Evolutionary conservation across 2,797 vertebrate species (phyloP).

Genomic region (Myiotriccus ornatus): DNA sequence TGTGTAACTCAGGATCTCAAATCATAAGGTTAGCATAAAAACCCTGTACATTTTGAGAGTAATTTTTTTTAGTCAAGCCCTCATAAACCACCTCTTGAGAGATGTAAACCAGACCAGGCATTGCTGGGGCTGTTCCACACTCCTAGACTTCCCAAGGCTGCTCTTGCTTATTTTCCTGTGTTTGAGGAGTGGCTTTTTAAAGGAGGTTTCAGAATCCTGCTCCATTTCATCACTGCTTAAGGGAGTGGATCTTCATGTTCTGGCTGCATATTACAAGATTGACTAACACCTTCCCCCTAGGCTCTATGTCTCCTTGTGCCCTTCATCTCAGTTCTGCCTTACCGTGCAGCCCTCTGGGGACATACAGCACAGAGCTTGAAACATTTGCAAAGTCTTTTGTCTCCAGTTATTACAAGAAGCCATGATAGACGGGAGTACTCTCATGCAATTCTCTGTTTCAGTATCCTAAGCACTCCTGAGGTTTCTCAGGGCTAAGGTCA

Average conservation of each 20-base stretch:
- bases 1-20: neutral
- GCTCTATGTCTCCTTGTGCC: neutral
- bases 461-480: neutral
- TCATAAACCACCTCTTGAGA: neutral
- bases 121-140: neutral
- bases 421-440: neutral
- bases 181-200: neutral
- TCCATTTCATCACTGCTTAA: neutral
- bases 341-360: neutral
- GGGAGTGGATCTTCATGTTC: neutral
- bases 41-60: neutral
- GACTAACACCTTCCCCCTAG: neutral
- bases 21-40: constrained; percentile 18
- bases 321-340: neutral
- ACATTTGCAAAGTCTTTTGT: neutral
- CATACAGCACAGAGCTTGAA: neutral
- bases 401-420: neutral
- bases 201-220: neutral
- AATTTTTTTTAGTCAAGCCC: neutral
- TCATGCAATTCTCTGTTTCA: neutral
- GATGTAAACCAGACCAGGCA: neutral
- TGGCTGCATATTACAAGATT: neutral
- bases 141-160: neutral
- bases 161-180: neutral
- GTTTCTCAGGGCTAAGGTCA: neutral